A percentile compares a stretch with the other conserved stretches of the same genome.
Conservation (phyloP, 1,140 invertebrate species). For the Zaprionus gabonicus region DNA sequence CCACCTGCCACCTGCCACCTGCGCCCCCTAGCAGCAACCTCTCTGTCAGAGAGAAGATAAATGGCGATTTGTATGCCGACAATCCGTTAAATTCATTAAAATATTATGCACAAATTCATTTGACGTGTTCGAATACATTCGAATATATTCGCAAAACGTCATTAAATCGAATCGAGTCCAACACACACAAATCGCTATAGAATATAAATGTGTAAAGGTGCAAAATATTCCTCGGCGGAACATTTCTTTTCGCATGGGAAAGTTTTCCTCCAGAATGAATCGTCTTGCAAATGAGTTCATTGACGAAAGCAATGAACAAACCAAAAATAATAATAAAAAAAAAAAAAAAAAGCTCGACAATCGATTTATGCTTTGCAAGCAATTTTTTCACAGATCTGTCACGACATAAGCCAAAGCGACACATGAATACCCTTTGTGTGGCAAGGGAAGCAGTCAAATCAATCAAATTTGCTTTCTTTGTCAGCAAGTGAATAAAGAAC, state of each 20-base stretch:
- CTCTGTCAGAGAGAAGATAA: conserved; percentile 51
- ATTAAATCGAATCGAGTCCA: conserved; percentile 53
- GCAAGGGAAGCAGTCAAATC: neutral
- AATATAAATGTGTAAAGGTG: neutral
- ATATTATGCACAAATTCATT: conserved; percentile 79
- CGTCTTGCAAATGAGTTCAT: conserved; percentile 23
- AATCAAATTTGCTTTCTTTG: neutral
- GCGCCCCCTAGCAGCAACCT: neutral
- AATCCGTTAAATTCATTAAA: conserved; percentile 76
- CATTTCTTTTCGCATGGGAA: neutral
- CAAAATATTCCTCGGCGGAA: neutral
- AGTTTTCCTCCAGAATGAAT: neutral
- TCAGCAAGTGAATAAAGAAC: no score
- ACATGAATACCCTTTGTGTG: neutral
- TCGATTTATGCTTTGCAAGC: neutral
- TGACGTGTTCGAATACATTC: conserved; percentile 44
- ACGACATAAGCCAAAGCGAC: neutral
- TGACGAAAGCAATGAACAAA: conserved; percentile 20
- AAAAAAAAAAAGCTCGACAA: conserved; percentile 6
- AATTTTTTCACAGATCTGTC: neutral
- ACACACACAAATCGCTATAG: conserved; percentile 10
- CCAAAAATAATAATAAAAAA: neutral
- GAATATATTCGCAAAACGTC: conserved; percentile 45
- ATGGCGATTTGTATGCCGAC: conserved; percentile 73
- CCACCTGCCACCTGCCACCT: conserved; percentile 4